Evolutionary conservation across 2,888 invertebrate species (phyloP), one percentile per base, ranked within the genome.

Genomic region (Trachelus troglodyta): DNA sequence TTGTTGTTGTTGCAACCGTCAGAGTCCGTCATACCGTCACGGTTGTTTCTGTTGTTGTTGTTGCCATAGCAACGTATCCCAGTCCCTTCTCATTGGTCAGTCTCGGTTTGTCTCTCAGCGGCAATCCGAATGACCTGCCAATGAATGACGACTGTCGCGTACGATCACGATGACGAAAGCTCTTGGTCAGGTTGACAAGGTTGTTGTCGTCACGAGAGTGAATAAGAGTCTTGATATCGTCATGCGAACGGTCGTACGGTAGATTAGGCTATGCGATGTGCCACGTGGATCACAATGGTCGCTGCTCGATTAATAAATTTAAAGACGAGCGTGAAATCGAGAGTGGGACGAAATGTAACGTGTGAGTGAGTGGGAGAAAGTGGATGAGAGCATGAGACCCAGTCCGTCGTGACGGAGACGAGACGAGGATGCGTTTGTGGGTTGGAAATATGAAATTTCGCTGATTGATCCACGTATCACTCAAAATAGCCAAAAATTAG

Each of bases 281-380:
- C 82, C 87, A 87, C 87, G 85, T 89, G 88, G 87, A 86, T 85
- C 83, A 68, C 40, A 35, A 79, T 75, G 23, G 74, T 80, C 69
- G 34, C 12, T 77, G 79, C 75, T 69, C 31, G 69, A 75, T 37
- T 73, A 34, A 77, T 69, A 79, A 76, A 34, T 76, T 73, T 30
- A 76, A 73, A 75, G 78, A 73, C 74, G 74, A 69, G 71, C 74
- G 77, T 74, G 77, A 75, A 69, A 75, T 78, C 68, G 69, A 76
- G 35, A 56, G 56, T 56, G 23, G 56, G 23, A 9, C 0, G 9
- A 23, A 56, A 9, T 56, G 56, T 56, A 0, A 56, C 56, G 56
- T 23, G 23, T 23, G 56, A 56, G 56, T 56, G 56, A 56, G 56
- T 56, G 56, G 23, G 23, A 56, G 56, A 56, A 23, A 56, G 23